phyloP scores from a whole-genome alignment of 2,797 vertebrate genomes.

The Propithecus perrieri region DNA sequence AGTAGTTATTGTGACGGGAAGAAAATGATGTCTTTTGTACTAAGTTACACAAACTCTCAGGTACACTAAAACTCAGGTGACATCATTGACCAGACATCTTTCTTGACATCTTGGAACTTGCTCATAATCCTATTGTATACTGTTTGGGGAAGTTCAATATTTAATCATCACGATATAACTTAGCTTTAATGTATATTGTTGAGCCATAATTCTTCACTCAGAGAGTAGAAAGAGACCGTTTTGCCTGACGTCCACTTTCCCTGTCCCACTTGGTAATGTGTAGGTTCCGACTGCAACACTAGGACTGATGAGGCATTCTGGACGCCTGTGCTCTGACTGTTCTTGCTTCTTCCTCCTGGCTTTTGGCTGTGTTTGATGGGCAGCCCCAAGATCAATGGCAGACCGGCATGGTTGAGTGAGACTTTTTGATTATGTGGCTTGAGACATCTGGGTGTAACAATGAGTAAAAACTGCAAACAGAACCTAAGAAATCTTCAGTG shows the following conservation, averaged over 20 bases:
- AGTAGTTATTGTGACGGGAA: not conserved
- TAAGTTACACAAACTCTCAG: not conserved
- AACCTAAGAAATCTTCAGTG: not conserved
- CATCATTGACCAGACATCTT: not conserved
- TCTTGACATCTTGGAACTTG: not conserved
- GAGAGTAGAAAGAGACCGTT: not conserved
- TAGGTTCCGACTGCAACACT: not conserved
- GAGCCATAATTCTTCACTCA: not conserved
- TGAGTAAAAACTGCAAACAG: not conserved
- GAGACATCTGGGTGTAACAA: not conserved
- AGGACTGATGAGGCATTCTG: fast-evolving
- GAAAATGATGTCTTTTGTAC: not conserved
- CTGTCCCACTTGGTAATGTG: too few species aligned
- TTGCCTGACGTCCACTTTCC: not conserved
- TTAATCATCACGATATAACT: not conserved
- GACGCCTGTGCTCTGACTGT: not conserved
- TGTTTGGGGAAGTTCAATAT: not conserved
- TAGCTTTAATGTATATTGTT: not conserved
- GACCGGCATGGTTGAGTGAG: not conserved
- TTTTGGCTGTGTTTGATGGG: not conserved
- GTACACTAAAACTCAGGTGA: not conserved
- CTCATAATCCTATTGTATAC: not conserved
- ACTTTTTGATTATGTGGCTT: not conserved
- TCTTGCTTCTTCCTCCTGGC: not conserved
- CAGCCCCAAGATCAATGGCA: not conserved